A percentile compares a stretch with the other conserved stretches of the same genome.
phyloP scores from a whole-genome alignment of 2,888 invertebrate genomes.

The Sarcophaga carnaria region DNA sequence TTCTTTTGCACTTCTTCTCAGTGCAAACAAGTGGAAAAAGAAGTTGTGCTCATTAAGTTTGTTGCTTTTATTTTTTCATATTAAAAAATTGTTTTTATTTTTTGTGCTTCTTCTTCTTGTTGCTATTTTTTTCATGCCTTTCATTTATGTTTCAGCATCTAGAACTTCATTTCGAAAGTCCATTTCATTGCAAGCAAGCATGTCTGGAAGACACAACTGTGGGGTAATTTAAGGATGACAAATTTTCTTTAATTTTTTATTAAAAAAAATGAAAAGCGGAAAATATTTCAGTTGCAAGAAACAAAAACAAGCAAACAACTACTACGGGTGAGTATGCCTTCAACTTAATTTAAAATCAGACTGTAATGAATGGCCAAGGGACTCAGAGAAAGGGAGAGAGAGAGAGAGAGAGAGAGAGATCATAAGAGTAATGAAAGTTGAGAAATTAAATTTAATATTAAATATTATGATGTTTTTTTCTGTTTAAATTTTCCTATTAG shows the following conservation, averaged over 20 bases:
- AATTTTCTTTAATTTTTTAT: slow-evolving; percentile 47
- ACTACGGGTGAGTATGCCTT: not conserved
- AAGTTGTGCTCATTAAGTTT: slow-evolving; percentile 57
- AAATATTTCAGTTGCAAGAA: not conserved
- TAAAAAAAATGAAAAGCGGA: not conserved
- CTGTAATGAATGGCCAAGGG: too few relatives aligned
- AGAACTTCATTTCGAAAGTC: not conserved
- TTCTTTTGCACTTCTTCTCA: not conserved
- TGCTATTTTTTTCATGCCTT: slow-evolving; percentile 14
- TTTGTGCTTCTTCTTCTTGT: not conserved
- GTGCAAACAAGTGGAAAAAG: not conserved
- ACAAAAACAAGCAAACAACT: not conserved
- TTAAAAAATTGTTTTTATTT: too few relatives aligned
- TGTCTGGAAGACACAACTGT: not conserved
- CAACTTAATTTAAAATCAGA: too few relatives aligned
- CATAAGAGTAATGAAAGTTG: too few relatives aligned
- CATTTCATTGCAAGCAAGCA: slow-evolving; percentile 15
- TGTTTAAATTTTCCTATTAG: not conserved
- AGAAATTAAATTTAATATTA: too few relatives aligned
- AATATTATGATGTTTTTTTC: too few relatives aligned
- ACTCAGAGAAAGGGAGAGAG: too few relatives aligned
- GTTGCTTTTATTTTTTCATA: not conserved
- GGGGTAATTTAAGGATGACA: slow-evolving; percentile 60
- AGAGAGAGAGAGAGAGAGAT: too few relatives aligned
- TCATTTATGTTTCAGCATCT: not conserved